Percentiles rank a stretch among this genome's conserved stretches.
phyloP scores from a whole-genome alignment of 2,888 invertebrate genomes.

The Spicauda simplicius region DNA sequence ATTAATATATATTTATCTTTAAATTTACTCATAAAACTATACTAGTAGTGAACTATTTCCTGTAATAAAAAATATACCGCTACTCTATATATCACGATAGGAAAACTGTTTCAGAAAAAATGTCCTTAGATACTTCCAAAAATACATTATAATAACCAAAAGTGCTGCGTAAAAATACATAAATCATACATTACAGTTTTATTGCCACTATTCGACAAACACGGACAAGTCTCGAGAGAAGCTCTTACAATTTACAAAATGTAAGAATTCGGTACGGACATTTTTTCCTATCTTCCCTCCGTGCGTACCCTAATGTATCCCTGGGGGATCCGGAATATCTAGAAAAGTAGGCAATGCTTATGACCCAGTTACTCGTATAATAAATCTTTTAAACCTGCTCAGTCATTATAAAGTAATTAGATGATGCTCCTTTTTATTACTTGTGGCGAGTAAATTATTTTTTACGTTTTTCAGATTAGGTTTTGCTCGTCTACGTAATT shows the following conservation, averaged over 20 bases:
- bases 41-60: no score
- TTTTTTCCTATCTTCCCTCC: constrained; percentile 26
- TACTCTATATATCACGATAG: neutral
- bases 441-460: no score
- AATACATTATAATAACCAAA: neutral
- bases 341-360: constrained; percentile 32
- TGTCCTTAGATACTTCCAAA: neutral
- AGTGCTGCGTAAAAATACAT: constrained; percentile 2
- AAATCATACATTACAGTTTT: constrained; percentile 15
- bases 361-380: constrained; percentile 19
- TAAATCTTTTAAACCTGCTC: constrained; percentile 21
- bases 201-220: constrained; percentile 16
- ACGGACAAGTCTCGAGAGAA: constrained; percentile 2
- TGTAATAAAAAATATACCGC: no score
- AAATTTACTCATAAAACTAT: no score
- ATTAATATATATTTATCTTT: no score
- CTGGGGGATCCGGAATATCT: constrained; percentile 16
- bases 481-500: no score
- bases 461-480: no score
- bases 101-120: neutral
- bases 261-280: constrained; percentile 26
- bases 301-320: constrained; percentile 30
- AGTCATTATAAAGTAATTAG: constrained; percentile 24
- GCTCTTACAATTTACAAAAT: constrained; percentile 28
- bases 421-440: neutral